These are phyloP conservation scores for Eristalinus sepulchralis DNA, from an alignment of 2,888 invertebrate species.

Conservation along the genomic window DNA sequence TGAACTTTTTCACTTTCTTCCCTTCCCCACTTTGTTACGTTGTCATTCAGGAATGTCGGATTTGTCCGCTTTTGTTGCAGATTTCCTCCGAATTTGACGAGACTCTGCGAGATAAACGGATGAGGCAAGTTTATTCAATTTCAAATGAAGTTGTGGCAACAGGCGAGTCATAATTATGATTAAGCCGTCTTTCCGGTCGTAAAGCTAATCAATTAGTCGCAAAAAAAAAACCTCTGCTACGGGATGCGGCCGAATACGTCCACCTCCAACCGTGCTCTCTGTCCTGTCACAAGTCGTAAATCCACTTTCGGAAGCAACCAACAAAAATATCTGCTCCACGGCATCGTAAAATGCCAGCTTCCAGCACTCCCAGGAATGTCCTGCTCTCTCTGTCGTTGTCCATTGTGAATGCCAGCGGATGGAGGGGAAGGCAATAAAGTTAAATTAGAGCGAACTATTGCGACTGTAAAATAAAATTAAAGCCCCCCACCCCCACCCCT, in stretches of 20 bases:
- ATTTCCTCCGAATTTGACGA: too few relatives aligned
- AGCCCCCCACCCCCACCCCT: background rate
- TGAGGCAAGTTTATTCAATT: background rate
- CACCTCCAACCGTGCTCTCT: background rate
- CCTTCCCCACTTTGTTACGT: too few relatives aligned
- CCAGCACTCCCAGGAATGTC: background rate
- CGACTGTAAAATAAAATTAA: slow-evolving; percentile 20
- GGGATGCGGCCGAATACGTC: too few relatives aligned
- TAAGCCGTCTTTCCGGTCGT: background rate
- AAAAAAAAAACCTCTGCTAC: too few relatives aligned
- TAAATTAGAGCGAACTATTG: slow-evolving; percentile 25
- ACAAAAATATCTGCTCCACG: background rate
- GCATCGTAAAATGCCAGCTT: background rate
- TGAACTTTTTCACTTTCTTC: too few relatives aligned
- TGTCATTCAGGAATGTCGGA: too few relatives aligned
- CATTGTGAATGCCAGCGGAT: background rate
- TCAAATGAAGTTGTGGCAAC: background rate
- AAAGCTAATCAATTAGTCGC: slow-evolving; percentile 15
- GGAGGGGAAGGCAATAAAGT: slow-evolving; percentile 12
- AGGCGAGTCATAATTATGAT: background rate
- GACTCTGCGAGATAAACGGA: background rate
- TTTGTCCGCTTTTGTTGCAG: too few relatives aligned
- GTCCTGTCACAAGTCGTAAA: background rate
- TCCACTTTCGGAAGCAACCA: background rate
- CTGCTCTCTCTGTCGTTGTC: background rate